Evolutionary conservation across 2,797 vertebrate species (phyloP), one percentile per base, ranked within the genome.

Genomic region (Bovichtus variegatus): DNA sequence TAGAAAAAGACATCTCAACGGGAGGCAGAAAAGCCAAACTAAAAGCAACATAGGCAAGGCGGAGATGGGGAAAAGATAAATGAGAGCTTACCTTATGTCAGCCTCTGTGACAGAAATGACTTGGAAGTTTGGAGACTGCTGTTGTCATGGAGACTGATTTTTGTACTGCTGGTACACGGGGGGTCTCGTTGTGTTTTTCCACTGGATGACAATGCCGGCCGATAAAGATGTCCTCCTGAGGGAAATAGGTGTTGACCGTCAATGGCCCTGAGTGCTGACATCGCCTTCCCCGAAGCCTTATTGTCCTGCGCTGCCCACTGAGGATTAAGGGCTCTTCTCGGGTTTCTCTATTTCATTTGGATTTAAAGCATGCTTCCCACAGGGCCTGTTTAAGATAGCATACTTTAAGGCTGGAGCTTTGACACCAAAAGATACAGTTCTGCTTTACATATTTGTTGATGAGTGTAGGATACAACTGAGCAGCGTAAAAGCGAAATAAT

Each of bases 71-170:
- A 49, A 62, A 72, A 76, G 76, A 82, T n/a, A n/a, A 80, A 84
- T 89, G 85, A 87, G 83, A 66, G 88, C 79, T 91, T 84, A 89
- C 83, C 87, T 88, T 71, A 82, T 84, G 84, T 85, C 91, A 80
- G 82, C 64, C 50, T 82, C 71, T 55, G 66, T 92, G 85, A 87
- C 87, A 82, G 83, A 90, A 88, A 83, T 77, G 75, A 81, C 89
- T 87, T 80, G 81, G 74, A 89, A 92, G 82, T 92, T 92, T 82
- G 78, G 77, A 86, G 83, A 61, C 71, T 27, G 46, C 64, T 1
- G 90, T 94, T 88, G 91, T 88, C 92, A 93, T 92, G 92, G 93
- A 90, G 92, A 94, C 93, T 18, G 87, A 84, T 85, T 90, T 91
- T 87, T 79, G 62, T 80, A 63, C 83, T 21, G 50, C 85, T 89